Evolutionary conservation across 2,888 invertebrate species (phyloP), one percentile per base, ranked within the genome.

Genomic region (Tuta absoluta): DNA sequence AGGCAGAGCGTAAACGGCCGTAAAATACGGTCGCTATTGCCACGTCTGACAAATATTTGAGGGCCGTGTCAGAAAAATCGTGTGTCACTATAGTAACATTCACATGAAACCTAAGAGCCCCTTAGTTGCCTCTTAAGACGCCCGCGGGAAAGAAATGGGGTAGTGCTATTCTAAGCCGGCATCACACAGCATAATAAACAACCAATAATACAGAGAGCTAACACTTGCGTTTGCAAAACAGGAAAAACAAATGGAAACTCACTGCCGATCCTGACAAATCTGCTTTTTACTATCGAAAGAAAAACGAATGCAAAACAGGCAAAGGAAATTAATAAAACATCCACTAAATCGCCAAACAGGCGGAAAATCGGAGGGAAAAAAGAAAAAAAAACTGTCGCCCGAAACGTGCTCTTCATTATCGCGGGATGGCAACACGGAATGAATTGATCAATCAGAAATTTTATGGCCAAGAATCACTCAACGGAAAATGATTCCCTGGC

Each of bases 371-470:
- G 74, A 87, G 82, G 85, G 24, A 21, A 71, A 67, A 67, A 61
- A 67, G 69, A 69, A 76, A 78, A 82, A 87, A 81, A 80, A 82
- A 84, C 75, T 81, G 85, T 83, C 86, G 79, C 81, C 82, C 80
- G 80, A 78, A 84, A 82, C 87, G 87, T 85, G 85, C 88, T 85
- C 86, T 88, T 91, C 90, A 91, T 91, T 91, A 91, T 78, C 78
- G 76, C 79, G 85, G 77, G 82, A 87, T 85, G 84, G 86, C 81
- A 87, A 87, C 86, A 86, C 82, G 84, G 87, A 82, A 91, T 90
- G 89, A 90, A 91, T 91, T 91, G 91, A 91, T 91, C 91, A 90
- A 90, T 91, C 90, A 90, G 86, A 88, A 89, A 86, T 90, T 91
- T 91, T 90, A 90, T 89, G 90, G 88, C 79, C 85, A 78, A 82